Evolutionary conservation across 2,888 invertebrate species (phyloP).

Genomic region (Masnerella sp.): DNA sequence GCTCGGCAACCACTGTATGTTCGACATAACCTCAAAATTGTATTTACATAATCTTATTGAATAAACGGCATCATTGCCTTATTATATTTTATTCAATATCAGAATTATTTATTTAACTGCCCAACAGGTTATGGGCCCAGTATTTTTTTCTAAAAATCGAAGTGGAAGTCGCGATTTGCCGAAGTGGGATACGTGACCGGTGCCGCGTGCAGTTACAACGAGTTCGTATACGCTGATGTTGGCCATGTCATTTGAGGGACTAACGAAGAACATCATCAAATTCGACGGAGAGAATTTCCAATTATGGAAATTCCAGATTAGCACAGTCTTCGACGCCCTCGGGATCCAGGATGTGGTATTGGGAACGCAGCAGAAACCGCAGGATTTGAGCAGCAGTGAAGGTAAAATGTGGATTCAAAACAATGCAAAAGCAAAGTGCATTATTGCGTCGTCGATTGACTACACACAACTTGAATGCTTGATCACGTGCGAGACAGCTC

Average conservation of each 20-base stretch:
- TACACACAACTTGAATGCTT: slow-evolving; percentile 41
- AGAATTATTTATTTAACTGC: too few species aligned
- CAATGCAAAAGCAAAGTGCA: slow-evolving; percentile 52
- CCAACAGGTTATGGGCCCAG: slow-evolving; percentile 31
- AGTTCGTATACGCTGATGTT: not conserved
- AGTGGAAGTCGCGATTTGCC: not conserved
- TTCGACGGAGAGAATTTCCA: slow-evolving; percentile 10
- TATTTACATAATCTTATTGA: too few species aligned
- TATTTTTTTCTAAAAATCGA: not conserved
- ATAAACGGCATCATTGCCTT: too few species aligned
- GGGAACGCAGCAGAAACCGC: not conserved
- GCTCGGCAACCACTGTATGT: too few species aligned
- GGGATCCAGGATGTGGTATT: not conserved
- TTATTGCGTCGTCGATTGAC: slow-evolving; percentile 7
- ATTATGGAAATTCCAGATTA: slow-evolving; percentile 8
- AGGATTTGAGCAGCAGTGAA: not conserved
- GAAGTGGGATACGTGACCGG: not conserved
- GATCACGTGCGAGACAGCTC: slow-evolving; percentile 38
- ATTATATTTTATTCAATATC: too few species aligned
- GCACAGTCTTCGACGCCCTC: not conserved
- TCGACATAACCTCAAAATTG: too few species aligned
- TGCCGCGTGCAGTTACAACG: not conserved
- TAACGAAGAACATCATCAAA: slow-evolving; percentile 3
- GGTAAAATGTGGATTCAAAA: slow-evolving; percentile 49
- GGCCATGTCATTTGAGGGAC: not conserved